Evolutionary conservation across 2,888 invertebrate species (phyloP), one percentile per base, ranked within the genome.

Genomic region (Tachina lurida): DNA sequence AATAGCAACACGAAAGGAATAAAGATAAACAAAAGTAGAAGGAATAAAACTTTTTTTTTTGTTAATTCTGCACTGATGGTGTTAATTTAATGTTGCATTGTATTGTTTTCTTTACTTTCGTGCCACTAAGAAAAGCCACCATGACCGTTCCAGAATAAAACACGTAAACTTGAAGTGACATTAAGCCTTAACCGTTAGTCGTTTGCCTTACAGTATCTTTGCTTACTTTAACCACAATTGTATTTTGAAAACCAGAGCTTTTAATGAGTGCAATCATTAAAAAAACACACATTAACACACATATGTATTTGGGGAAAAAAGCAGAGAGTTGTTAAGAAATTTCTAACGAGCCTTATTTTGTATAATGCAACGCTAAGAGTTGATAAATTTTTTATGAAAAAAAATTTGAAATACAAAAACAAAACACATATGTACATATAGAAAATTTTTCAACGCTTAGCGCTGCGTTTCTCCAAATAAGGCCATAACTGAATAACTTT

Each of bases 11-110:
- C 67, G 41, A 62, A 31, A 17, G 31, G 31, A 17, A 78, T 41
- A 43, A 63, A 77, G 19, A 63, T 15, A 49, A 70, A 31, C 54
- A 43, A 71, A 62, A 73, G 41, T 15, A 76, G 54, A 17, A 49
- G 39, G 45, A 60, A 17, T 45, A 58, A 47, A 68, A 84, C 65
- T 49, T 82, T 58, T 31, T 62, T 63, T 70, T 45, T 19, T 22
- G 39, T 9, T 62, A 71, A 84, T 74, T 63, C 47, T 43, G 49
- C 70, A 17, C 17, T 70, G 75, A 60, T 79, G 82, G 78, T 79
- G 85, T 82, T 86, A 86, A 86, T 86, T 86, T 82, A 79, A 82
- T 86, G 79, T 79, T 71, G 80, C 60, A 19, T 41, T 63, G 78
- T n/a, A 31, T 45, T 67, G 47, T 82, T 47, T 47, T 70, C 15